These are phyloP conservation scores for Meloidogyne hapla DNA, from an alignment of 1,140 invertebrate genomes.

Conservation along the genomic window DNA sequence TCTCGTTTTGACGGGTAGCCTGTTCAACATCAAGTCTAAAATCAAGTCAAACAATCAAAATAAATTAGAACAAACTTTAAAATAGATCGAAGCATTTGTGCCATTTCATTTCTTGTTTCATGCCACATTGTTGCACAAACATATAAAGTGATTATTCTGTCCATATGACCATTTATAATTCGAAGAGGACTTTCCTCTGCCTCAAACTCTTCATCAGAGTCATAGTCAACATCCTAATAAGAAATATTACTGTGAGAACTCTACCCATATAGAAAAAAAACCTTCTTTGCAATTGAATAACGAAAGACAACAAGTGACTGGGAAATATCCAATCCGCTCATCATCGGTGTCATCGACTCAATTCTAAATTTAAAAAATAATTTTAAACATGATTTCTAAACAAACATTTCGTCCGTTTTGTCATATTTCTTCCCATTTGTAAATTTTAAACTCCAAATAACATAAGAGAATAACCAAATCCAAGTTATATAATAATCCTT, in stretches of 20 bases:
- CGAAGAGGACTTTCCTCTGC: constrained; percentile 33
- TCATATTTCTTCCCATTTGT: constrained; percentile 32
- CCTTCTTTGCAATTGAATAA: constrained; percentile 46
- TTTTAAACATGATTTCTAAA: not conserved
- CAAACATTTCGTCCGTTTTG: constrained; percentile 54
- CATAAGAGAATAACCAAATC: constrained; percentile 48
- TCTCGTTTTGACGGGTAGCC: constrained; percentile 80
- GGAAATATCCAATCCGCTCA: constrained; percentile 47
- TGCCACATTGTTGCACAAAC: constrained; percentile 68
- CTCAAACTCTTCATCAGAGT: constrained; percentile 36
- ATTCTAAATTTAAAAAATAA: constrained; percentile 46
- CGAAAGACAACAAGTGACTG: constrained; percentile 60
- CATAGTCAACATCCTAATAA: constrained; percentile 29
- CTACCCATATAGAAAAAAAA: not conserved
- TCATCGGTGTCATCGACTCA: constrained; percentile 56
- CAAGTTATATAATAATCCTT: constrained; percentile 40
- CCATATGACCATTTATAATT: constrained; percentile 43
- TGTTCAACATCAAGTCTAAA: constrained; percentile 84
- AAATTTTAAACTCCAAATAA: constrained; percentile 46
- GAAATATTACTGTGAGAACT: not conserved
- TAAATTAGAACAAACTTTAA: constrained; percentile 61
- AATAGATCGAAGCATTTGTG: constrained; percentile 66
- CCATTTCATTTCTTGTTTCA: constrained; percentile 66
- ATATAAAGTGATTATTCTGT: constrained; percentile 64
- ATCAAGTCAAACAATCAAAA: not conserved